Conservation (phyloP, 2,888 invertebrate genomes). For the Trichacis sp. region DNA sequence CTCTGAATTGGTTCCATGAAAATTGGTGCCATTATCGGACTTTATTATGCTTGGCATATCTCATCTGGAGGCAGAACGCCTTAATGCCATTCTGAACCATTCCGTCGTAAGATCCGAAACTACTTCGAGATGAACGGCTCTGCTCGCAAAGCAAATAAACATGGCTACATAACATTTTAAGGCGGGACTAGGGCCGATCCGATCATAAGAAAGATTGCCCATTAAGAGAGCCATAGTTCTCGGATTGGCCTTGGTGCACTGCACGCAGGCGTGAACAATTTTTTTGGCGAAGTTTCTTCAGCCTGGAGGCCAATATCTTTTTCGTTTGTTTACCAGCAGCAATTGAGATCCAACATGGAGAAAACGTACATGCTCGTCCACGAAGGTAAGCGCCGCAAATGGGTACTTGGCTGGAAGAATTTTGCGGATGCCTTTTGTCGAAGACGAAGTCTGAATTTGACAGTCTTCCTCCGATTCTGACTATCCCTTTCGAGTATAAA, state of each 20-base stretch:
- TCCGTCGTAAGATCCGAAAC: slow-evolving; percentile 45
- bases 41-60: slow-evolving; percentile 42
- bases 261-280: slow-evolving; percentile 39
- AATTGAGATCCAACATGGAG: slow-evolving; percentile 40
- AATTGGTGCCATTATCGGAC: slow-evolving; percentile 50
- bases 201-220: slow-evolving; percentile 45
- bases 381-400: not conserved
- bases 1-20: slow-evolving; percentile 31
- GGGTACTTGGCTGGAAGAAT: not conserved
- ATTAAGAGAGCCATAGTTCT: slow-evolving; percentile 37
- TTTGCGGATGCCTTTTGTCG: slow-evolving; percentile 1
- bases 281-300: slow-evolving; percentile 33
- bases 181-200: slow-evolving; percentile 32
- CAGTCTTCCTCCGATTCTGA: slow-evolving; percentile 10
- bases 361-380: slow-evolving; percentile 21
- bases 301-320: slow-evolving; percentile 42
- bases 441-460: not conserved
- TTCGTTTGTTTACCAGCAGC: slow-evolving; percentile 36
- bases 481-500: too few species aligned
- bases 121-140: slow-evolving; percentile 50
- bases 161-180: slow-evolving; percentile 40
- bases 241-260: slow-evolving; percentile 36
- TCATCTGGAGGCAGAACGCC: slow-evolving; percentile 45
- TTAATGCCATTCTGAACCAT: slow-evolving; percentile 44
- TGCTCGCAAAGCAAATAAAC: slow-evolving; percentile 44